These are phyloP conservation scores for Pluvialis apricaria DNA, from an alignment of 2,113 vertebrate genomes.

Conservation along the genomic window DNA sequence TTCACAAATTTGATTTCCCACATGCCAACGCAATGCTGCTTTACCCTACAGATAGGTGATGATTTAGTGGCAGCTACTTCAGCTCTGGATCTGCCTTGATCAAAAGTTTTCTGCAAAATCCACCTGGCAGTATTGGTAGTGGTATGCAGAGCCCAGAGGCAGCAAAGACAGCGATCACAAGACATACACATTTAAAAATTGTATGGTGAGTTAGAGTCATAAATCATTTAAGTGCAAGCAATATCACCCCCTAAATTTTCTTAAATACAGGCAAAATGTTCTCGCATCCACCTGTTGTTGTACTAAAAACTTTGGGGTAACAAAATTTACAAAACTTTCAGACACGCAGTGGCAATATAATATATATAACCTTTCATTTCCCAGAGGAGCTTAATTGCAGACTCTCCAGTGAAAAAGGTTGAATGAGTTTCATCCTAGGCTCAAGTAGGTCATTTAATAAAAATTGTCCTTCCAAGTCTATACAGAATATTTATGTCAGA, in stretches of 20 bases:
- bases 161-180: not conserved
- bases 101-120: not conserved
- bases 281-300: not conserved
- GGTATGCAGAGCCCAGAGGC: not conserved
- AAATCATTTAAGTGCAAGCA: not conserved
- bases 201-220: not conserved
- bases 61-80: not conserved
- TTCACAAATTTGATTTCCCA: not conserved
- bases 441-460: slow-evolving; percentile 23
- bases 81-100: not conserved
- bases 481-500: not conserved
- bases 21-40: not conserved
- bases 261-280: not conserved
- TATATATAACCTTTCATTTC: not conserved
- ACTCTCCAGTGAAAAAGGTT: not conserved
- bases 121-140: not conserved
- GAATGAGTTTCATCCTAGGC: not conserved
- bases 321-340: not conserved
- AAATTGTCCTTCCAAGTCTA: not conserved
- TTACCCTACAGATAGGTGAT: not conserved
- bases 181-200: not conserved
- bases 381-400: slow-evolving; percentile 1
- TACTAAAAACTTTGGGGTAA: not conserved
- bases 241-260: not conserved
- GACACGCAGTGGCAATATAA: not conserved